These are phyloP conservation scores for Oophaga sylvatica DNA, from an alignment of 2,797 vertebrate species.

Conservation along the genomic window DNA sequence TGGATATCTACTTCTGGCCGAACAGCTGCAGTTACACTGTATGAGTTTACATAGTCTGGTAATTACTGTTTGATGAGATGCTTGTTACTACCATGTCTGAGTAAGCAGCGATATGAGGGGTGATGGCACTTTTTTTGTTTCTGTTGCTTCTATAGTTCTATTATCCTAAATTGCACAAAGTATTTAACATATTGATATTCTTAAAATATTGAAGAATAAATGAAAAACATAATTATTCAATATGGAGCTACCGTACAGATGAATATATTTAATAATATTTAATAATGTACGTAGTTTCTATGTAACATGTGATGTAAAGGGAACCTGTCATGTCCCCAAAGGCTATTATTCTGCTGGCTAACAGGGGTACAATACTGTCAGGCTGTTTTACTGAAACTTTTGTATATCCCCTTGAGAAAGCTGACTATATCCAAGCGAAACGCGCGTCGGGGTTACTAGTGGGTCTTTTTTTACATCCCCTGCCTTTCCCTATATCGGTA, in stretches of 20 bases:
- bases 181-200: background rate
- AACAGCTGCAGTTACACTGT: background rate
- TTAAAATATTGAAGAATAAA: background rate
- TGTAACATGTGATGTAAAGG: too few relatives aligned
- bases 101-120: background rate
- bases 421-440: too few relatives aligned
- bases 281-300: too few relatives aligned
- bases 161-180: background rate
- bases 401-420: too few relatives aligned
- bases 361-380: too few relatives aligned
- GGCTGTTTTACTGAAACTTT: too few relatives aligned
- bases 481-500: too few relatives aligned
- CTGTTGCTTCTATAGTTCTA: background rate
- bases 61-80: conserved; percentile 16
- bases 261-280: too few relatives aligned
- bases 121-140: background rate
- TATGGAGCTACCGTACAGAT: background rate
- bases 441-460: too few relatives aligned
- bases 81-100: conserved; percentile 11
- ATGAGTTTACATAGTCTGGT: conserved; percentile 12
- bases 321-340: too few relatives aligned
- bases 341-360: too few relatives aligned
- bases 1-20: background rate
- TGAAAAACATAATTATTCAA: background rate
- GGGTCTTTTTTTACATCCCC: too few relatives aligned